Evolutionary conservation across 2,797 vertebrate species (phyloP).

Genomic region (Sardinella longiceps): DNA sequence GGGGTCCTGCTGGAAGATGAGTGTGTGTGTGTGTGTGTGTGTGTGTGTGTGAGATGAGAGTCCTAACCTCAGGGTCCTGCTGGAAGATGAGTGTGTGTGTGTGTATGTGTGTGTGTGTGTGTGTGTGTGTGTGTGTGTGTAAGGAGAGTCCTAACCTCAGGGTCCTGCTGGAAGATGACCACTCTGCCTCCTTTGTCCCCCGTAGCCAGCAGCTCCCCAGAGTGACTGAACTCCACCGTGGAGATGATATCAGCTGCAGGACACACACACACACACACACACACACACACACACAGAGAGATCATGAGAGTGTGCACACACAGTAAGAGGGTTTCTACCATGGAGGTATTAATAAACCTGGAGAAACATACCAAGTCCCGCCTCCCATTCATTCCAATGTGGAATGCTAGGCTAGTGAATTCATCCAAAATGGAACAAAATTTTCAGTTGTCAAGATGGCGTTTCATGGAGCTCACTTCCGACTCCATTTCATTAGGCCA

Average conservation of each 20-base stretch:
- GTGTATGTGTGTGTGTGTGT: neutral
- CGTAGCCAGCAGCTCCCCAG: constrained; percentile 95
- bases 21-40: neutral
- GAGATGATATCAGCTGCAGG: constrained; percentile 94
- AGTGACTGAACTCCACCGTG: constrained; percentile 98
- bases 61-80: constrained; percentile 42
- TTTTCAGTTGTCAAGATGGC: too few relatives aligned
- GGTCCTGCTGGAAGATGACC: constrained; percentile 97
- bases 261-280: constrained; percentile 25
- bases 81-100: neutral
- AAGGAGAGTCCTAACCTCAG: constrained; percentile 79
- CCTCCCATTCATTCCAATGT: too few relatives aligned
- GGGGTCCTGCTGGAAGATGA: neutral
- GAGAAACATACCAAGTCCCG: too few relatives aligned
- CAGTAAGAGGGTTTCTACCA: too few relatives aligned
- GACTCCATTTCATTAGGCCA: too few relatives aligned
- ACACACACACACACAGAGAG: too few relatives aligned
- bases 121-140: constrained; percentile 39
- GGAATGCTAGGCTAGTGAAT: too few relatives aligned
- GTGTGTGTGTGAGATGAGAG: too few relatives aligned
- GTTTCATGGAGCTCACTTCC: too few relatives aligned
- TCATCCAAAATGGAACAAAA: too few relatives aligned
- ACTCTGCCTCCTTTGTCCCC: constrained; percentile 97
- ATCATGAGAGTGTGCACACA: too few relatives aligned
- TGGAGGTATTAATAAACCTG: too few relatives aligned